Evolutionary conservation across 2,888 invertebrate genomes (phyloP), one percentile per base, ranked within the genome.

Genomic region (Melipona bicolor): DNA sequence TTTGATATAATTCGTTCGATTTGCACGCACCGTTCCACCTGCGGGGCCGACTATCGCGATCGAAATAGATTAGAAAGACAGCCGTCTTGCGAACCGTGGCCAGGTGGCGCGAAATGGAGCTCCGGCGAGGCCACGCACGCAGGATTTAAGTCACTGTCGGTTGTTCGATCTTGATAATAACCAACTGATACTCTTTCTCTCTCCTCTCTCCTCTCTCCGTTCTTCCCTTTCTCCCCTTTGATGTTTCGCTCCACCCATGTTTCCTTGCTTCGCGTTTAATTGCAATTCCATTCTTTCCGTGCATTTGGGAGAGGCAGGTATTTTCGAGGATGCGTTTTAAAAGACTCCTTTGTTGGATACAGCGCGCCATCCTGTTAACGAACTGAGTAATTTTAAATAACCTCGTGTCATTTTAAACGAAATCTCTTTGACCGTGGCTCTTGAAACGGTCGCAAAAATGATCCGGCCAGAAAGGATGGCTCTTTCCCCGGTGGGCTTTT

Each of bases 101-200:
- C 65, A 43, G 70, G 17, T 71, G 50, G 49, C 15, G 50, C 36
- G 65, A 54, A 64, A 77, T 1, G 52, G 0, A 19, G 13, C 13
- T 17, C 32, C 54, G 32, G 21, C 2, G 67, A 67, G 67, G 17
- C 43, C 19, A 4, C 13, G n/a, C 54, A 56, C 59, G 61, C 43
- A 43, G 9, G 43, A 36, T 24, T n/a, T 32, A 4, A 19, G 21
- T 49, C 61, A n/a, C 69, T 19, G 68, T 69, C 56, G 56, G 32
- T 62, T 64, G n/a, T 43, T 43, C 56, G 49, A 36, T 69, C 32
- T 70, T 27, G 69, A 70, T 64, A 77, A 65, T 17, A 17, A 36
- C 17, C 52, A 49, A 27, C 52, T n/a, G 36, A 75, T 36, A 32
- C 32, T 32, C 3, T 36, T 17, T 9, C 43, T 5, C 19, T 24